These are phyloP conservation scores for Astyanax mexicanus DNA, from an alignment of 2,797 vertebrate species.

Conservation along the genomic window DNA sequence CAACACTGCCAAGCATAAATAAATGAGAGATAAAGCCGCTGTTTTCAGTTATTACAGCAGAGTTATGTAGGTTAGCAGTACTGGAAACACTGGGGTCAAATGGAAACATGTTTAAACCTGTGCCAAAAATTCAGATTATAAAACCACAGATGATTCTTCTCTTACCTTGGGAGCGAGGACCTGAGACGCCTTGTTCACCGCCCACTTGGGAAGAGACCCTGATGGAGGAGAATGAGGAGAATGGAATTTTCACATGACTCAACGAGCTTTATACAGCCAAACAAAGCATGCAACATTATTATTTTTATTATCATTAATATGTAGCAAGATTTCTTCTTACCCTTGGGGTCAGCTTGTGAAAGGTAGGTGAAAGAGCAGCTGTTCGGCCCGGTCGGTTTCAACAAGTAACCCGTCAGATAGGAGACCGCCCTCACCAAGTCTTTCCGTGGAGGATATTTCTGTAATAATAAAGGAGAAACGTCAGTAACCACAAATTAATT, in stretches of 20 bases:
- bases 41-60: too few species aligned
- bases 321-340: conserved; percentile 61
- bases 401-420: conserved; percentile 81
- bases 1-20: too few species aligned
- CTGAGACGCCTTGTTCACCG: conserved; percentile 83
- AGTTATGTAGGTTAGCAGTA: too few species aligned
- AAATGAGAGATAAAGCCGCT: too few species aligned
- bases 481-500: background rate
- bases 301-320: too few species aligned
- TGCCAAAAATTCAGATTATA: background rate
- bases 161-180: conserved; percentile 81
- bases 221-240: conserved; percentile 15
- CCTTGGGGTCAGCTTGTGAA: conserved; percentile 87
- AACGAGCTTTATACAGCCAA: background rate
- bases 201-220: conserved; percentile 85
- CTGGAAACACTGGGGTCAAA: too few species aligned
- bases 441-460: conserved; percentile 77
- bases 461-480: conserved; percentile 32
- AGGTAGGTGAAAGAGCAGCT: conserved; percentile 84
- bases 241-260: background rate
- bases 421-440: conserved; percentile 82
- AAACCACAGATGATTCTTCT: conserved; percentile 9
- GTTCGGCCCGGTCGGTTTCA: conserved; percentile 77
- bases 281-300: background rate
- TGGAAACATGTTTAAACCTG: background rate